phyloP scores from a whole-genome alignment of 2,113 vertebrate species.

The Marcusenius ussheri region DNA sequence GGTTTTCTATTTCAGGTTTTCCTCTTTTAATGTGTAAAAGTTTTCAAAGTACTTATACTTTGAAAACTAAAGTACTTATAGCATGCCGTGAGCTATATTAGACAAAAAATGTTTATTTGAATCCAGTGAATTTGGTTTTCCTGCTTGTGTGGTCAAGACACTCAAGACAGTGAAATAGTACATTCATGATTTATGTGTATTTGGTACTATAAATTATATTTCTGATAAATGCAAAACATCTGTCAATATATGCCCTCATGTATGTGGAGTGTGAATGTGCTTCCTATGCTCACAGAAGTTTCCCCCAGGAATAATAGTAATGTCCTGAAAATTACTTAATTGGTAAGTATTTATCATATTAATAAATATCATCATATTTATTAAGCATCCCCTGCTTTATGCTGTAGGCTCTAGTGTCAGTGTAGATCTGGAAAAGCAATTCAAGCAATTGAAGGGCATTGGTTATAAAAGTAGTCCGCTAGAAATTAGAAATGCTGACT shows the following conservation, averaged over 20 bases:
- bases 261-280: background rate
- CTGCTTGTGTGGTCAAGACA: background rate
- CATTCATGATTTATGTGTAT: background rate
- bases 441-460: background rate
- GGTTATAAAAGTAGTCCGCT: background rate
- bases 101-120: background rate
- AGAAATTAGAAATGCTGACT: background rate
- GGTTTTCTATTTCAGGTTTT: background rate
- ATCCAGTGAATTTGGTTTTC: background rate
- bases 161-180: background rate
- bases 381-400: background rate
- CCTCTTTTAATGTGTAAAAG: background rate
- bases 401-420: background rate
- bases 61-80: too few species aligned
- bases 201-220: background rate
- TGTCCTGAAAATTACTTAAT: background rate
- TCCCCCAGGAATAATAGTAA: background rate
- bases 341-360: background rate
- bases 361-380: too few species aligned
- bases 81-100: background rate
- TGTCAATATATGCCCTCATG: background rate
- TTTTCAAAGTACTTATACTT: background rate
- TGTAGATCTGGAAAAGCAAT: background rate
- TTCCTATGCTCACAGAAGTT: background rate
- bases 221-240: background rate